phyloP scores from a whole-genome alignment of 2,888 invertebrate species.

The Rhogogaster chlorosoma region DNA sequence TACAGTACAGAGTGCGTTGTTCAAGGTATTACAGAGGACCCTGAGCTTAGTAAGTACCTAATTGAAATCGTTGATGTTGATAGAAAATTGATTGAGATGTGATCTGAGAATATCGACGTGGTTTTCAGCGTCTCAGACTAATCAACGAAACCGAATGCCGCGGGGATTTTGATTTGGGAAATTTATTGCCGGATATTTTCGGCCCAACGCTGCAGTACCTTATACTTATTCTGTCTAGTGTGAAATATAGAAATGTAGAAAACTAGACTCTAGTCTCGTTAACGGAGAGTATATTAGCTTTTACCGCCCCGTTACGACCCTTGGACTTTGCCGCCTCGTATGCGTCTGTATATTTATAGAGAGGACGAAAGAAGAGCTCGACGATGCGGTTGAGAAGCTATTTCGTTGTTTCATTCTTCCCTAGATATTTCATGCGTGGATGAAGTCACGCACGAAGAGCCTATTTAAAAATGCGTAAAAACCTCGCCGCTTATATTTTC shows the following conservation, averaged over 20 bases:
- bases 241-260: not conserved
- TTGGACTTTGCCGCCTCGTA: not conserved
- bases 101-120: no score
- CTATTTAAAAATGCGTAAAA: not conserved
- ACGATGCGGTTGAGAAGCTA: not conserved
- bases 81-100: not conserved
- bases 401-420: not conserved
- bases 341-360: conserved; percentile 7
- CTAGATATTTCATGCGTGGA: not conserved
- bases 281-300: not conserved
- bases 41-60: not conserved
- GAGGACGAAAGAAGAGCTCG: not conserved
- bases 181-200: no score
- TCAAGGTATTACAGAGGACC: not conserved
- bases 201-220: no score
- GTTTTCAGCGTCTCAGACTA: no score
- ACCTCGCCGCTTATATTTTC: no score
- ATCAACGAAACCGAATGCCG: no score
- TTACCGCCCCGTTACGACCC: conserved; percentile 9
- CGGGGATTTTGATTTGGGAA: no score
- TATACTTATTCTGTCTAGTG: not conserved
- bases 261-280: not conserved
- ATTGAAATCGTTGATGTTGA: conserved; percentile 7
- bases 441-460: not conserved
- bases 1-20: not conserved